Percentiles rank a stretch among this genome's conserved stretches.
Evolutionary conservation across 2,888 invertebrate genomes (phyloP).

Genomic region (Sphecodes monilicornis): DNA sequence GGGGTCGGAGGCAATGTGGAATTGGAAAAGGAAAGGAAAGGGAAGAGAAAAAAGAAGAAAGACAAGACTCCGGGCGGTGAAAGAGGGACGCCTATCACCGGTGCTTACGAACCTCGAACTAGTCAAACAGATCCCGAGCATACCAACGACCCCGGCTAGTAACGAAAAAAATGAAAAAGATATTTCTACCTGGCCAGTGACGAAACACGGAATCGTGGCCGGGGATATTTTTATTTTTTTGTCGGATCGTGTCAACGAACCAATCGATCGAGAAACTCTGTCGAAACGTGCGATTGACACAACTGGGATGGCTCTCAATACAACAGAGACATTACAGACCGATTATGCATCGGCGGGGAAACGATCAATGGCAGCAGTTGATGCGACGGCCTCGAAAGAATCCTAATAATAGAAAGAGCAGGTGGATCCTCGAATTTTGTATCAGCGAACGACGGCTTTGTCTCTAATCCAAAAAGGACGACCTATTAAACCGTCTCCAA

Average conservation of each 20-base stretch:
- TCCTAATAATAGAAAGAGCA: conserved; percentile 52
- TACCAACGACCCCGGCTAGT: no score
- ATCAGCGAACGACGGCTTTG: conserved; percentile 44
- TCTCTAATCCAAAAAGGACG: conserved; percentile 60
- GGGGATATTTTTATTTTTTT: neutral
- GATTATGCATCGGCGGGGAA: conserved; percentile 27
- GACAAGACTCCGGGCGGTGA: neutral
- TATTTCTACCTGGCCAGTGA: neutral
- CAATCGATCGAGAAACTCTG: neutral
- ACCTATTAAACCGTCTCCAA: conserved; percentile 52
- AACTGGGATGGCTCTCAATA: neutral
- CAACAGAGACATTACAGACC: neutral
- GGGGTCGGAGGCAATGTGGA: conserved; percentile 13
- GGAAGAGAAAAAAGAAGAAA: neutral
- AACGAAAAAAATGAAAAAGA: neutral
- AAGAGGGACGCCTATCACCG: neutral
- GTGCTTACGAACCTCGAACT: neutral
- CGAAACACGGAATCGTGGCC: neutral
- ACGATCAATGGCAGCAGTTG: conserved; percentile 38
- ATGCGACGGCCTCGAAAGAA: conserved; percentile 29
- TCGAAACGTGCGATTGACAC: neutral
- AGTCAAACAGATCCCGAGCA: no score
- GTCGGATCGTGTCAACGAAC: neutral
- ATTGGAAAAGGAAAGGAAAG: conserved; percentile 12
- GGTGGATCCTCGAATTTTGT: conserved; percentile 46